phyloP scores from a whole-genome alignment of 2,888 invertebrate species.

The Lumbricus terrestris region DNA sequence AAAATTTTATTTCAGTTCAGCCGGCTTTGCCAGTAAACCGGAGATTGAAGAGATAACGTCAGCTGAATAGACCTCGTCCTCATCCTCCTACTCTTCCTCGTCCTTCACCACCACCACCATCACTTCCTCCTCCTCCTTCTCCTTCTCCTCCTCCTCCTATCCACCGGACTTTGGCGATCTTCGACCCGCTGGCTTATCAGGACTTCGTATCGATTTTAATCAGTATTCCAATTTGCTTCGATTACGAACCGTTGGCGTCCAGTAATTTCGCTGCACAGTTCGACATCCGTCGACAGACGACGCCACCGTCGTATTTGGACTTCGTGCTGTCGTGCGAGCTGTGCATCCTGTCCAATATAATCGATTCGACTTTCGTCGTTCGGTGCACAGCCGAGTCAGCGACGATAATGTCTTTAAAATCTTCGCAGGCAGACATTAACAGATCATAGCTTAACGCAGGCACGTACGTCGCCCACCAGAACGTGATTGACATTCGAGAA shows the following conservation, averaged over 20 bases:
- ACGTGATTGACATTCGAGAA: conserved; percentile 3
- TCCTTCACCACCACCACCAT: neutral
- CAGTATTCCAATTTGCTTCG: conserved; percentile 15
- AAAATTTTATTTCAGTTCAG: neutral
- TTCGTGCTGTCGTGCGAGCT: conserved; percentile 3
- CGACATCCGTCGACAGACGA: neutral
- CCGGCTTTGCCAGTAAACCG: neutral
- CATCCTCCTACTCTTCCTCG: neutral
- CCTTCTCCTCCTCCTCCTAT: neutral
- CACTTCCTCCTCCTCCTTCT: neutral
- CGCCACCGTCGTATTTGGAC: neutral
- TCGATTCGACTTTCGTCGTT: neutral
- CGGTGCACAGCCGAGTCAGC: neutral
- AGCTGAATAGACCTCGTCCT: neutral
- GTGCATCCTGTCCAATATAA: neutral
- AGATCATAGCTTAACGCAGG: neutral
- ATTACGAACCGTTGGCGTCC: neutral
- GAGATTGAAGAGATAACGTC: neutral
- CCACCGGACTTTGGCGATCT: neutral
- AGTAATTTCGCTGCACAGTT: neutral
- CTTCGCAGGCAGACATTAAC: neutral
- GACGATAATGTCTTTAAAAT: neutral
- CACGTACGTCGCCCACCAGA: neutral
- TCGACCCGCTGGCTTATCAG: neutral
- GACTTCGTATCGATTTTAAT: conserved; percentile 5